phyloP scores from a whole-genome alignment of 2,797 vertebrate species.

The Chanos chanos region DNA sequence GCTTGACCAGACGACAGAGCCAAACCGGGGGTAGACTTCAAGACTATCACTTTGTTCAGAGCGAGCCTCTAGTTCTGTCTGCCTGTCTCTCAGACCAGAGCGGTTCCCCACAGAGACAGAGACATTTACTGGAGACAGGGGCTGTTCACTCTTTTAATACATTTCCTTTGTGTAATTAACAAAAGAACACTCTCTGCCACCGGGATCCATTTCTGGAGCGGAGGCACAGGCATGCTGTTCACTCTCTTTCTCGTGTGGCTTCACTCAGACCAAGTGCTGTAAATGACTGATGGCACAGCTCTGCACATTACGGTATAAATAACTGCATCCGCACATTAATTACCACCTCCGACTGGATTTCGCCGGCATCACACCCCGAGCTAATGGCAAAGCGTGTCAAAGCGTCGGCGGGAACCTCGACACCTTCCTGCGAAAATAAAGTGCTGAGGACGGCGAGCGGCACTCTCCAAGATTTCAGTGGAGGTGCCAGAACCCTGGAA shows the following conservation, averaged over 20 bases:
- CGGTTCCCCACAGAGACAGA: no score
- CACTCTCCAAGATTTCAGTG: conserved; percentile 23
- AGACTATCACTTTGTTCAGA: no score
- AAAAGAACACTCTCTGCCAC: conserved; percentile 36
- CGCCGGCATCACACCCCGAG: conserved; percentile 39
- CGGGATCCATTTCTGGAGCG: conserved; percentile 42
- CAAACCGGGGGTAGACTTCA: no score
- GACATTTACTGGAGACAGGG: no score
- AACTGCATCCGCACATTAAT: conserved; percentile 59
- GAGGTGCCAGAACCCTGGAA: conserved; percentile 41
- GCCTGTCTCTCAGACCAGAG: no score
- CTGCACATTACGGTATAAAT: conserved; percentile 57
- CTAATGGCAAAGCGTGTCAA: conserved; percentile 50
- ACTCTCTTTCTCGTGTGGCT: conserved; percentile 19
- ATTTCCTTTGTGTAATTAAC: conserved; percentile 49
- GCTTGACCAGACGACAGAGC: no score
- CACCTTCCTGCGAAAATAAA: conserved; percentile 58
- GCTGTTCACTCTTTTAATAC: no score
- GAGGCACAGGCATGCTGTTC: conserved; percentile 33
- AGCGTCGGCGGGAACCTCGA: conserved; percentile 49
- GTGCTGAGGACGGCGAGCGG: conserved; percentile 48
- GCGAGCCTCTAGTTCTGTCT: no score
- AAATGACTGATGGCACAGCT: conserved; percentile 46
- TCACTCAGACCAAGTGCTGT: conserved; percentile 36
- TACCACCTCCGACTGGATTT: conserved; percentile 61